Percentiles rank a stretch among this genome's conserved stretches.
phyloP scores from a whole-genome alignment of 2,113 vertebrate genomes.

The Apaloderma vittatum region DNA sequence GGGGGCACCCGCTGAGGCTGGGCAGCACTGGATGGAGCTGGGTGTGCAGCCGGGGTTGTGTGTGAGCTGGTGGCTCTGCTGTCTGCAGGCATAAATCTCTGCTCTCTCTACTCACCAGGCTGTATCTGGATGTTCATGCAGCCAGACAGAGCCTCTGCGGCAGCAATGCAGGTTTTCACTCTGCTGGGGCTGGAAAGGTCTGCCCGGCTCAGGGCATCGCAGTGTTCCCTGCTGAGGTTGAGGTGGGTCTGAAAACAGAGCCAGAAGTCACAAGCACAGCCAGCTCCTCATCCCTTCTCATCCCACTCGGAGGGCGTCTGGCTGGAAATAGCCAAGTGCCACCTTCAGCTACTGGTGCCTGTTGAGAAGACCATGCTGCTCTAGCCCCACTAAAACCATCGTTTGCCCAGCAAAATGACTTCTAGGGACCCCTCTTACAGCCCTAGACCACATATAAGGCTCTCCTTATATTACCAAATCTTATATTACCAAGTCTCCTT shows the following conservation, averaged over 20 bases:
- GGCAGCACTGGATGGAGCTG: neutral
- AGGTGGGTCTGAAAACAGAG: conserved; percentile 24
- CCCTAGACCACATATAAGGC: neutral
- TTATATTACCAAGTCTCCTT: too few species aligned
- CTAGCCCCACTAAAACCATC: neutral
- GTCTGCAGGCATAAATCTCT: neutral
- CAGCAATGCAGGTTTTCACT: conserved; percentile 7
- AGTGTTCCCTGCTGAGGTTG: conserved; percentile 36
- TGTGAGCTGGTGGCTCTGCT: neutral
- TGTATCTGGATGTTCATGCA: conserved; percentile 27
- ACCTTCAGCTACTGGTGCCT: neutral
- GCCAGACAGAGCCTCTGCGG: conserved; percentile 26
- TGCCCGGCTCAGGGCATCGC: neutral
- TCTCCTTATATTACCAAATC: neutral
- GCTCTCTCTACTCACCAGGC: neutral
- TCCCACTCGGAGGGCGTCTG: neutral
- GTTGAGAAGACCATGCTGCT: rapidly evolving
- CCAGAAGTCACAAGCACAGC: neutral
- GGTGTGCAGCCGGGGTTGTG: neutral
- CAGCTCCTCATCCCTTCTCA: neutral
- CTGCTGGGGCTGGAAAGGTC: conserved; percentile 38
- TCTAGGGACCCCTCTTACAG: neutral
- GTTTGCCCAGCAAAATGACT: neutral
- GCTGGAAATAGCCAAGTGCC: neutral
- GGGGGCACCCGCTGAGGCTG: neutral